Evolutionary conservation across 2,113 vertebrate species (phyloP), one percentile per base, ranked within the genome.

Genomic region (Vimba vimba): DNA sequence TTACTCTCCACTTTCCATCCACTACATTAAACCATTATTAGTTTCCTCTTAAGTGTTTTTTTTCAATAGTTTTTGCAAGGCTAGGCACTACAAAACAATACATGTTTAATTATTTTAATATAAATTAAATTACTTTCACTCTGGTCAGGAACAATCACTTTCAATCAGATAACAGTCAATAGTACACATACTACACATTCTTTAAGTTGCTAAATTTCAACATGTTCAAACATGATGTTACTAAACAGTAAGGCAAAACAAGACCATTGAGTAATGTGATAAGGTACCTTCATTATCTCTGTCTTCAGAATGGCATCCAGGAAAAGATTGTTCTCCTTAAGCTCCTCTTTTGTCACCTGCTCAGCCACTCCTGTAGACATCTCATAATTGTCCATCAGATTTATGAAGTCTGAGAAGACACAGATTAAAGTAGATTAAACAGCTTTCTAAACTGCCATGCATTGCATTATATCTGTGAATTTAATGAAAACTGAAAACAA

Each of bases 341-440:
- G 86, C 91, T 96, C 96, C 88, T 96, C 93, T 7, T 90, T 81
- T 1, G 95, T 96, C 60, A 96, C 95, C 0, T 90, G 94, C 92
- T 96, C 95, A 47, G 93, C 88, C 43, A 94, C 88, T 0, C 95
- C 95, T 0, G 95, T 96, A 68, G 95, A 94, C 87, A 86, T 86
- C 92, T 95, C 94, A 74, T 96, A 97, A 90, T 96, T 97, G 92
- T 96, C 95, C 93, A 96, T 79, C 64, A 96, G 87, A 23, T 92
- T 94, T 62, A 96, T 92, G 82, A 97, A 97, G 50, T 94, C 96
- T 97, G 85, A n/a, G 64, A 0, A 80, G 4, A 88, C 4, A 69
- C 4, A 21, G n/a, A n/a, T n/a, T n/a, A n/a, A 33, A 9, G 0
- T 6, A 4, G 23, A 77, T 33, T 30, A 52, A 39, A 23, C 68